Percentiles rank a stretch among this genome's conserved stretches.
Conservation (phyloP, 2,113 vertebrate genomes). For the Microcebus tavaratra region DNA sequence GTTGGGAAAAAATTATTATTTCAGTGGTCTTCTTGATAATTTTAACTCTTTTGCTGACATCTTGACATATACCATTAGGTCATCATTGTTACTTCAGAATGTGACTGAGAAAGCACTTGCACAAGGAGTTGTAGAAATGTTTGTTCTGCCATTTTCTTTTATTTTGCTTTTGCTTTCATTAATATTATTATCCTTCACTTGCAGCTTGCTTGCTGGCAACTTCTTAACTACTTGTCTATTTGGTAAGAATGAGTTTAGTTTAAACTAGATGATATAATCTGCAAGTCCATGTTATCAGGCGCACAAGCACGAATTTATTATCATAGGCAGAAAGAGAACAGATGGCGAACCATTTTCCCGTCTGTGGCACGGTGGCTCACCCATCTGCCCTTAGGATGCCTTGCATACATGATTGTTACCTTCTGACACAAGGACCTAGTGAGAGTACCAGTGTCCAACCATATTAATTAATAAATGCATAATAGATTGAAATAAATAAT, state of each 20-base stretch:
- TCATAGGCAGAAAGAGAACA: background rate
- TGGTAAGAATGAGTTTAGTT: background rate
- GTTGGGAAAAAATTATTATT: background rate
- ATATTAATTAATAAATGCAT: background rate
- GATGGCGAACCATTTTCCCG: background rate
- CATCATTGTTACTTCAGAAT: background rate
- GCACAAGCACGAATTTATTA: background rate
- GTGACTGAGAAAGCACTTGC: background rate
- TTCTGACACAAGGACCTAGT: background rate
- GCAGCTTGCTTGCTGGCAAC: background rate
- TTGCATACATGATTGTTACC: too few relatives aligned
- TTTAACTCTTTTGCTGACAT: background rate
- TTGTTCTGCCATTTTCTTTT: background rate
- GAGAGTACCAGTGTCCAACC: background rate
- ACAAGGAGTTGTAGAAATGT: background rate
- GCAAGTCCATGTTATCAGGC: background rate
- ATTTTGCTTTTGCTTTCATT: background rate
- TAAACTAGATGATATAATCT: background rate
- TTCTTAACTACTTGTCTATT: background rate
- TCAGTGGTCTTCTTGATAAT: background rate
- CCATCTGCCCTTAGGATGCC: background rate
- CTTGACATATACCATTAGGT: background rate
- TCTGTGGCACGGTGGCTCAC: rapidly evolving
- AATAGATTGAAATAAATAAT: background rate
- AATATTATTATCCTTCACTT: background rate